Conservation (phyloP, 2,888 invertebrate species). For the Andrena bicolor region DNA sequence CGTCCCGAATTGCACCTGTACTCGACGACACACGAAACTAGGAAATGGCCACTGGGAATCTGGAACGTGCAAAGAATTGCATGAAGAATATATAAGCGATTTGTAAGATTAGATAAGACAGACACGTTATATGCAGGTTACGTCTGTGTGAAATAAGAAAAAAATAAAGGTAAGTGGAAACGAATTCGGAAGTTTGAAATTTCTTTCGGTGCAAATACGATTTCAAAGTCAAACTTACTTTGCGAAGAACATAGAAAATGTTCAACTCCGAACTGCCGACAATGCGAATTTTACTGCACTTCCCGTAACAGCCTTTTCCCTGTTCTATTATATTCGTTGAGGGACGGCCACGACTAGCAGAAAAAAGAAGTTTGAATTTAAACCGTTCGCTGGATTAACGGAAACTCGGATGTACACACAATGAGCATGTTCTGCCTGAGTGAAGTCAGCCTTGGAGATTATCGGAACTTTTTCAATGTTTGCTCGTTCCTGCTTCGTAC, state of each 20-base stretch:
- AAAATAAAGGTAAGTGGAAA: conserved; percentile 6
- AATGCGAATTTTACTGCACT: conserved; percentile 19
- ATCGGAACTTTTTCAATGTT: conserved; percentile 3
- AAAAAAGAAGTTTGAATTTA: conserved; percentile 7
- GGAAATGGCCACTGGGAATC: too few relatives aligned
- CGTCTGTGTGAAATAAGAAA: background rate
- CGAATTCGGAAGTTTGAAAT: conserved; percentile 21
- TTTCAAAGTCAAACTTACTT: conserved; percentile 20
- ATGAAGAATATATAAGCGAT: too few relatives aligned
- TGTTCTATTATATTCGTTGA: background rate
- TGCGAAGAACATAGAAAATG: conserved; percentile 4
- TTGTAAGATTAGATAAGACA: background rate
- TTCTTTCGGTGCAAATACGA: conserved; percentile 12
- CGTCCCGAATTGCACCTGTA: too few relatives aligned
- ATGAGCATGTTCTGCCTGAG: background rate
- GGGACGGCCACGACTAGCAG: background rate
- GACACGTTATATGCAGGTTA: background rate
- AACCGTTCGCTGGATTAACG: conserved; percentile 17
- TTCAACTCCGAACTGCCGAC: conserved; percentile 4
- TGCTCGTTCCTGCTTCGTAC: background rate
- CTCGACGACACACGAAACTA: too few relatives aligned
- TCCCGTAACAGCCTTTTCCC: conserved; percentile 15
- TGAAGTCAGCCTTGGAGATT: background rate
- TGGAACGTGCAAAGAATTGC: too few relatives aligned
- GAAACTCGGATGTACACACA: conserved; percentile 10